A percentile compares a stretch with the other conserved stretches of the same genome.
Conservation (phyloP, 2,113 vertebrate species). For the Poecile atricapillus region DNA sequence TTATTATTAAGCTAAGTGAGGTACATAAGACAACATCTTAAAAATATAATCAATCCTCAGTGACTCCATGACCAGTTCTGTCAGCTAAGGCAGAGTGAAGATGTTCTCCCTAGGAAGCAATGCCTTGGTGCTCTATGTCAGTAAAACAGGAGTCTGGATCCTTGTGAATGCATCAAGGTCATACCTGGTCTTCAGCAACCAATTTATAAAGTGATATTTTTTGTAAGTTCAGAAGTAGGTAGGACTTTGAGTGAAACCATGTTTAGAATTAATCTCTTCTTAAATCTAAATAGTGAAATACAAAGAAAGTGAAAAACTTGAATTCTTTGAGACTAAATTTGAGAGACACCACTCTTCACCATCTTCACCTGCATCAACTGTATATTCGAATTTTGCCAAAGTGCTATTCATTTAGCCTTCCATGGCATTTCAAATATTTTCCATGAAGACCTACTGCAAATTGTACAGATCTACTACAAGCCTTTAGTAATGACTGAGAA, state of each 20-base stretch:
- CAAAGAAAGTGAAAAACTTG: background rate
- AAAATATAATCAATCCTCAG: background rate
- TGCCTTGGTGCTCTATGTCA: background rate
- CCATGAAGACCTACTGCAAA: background rate
- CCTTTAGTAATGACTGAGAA: background rate
- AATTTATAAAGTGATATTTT: background rate
- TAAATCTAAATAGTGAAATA: background rate
- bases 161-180: background rate
- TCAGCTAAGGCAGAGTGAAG: background rate
- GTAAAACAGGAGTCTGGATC: background rate
- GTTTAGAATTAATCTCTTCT: background rate
- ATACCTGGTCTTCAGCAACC: background rate
- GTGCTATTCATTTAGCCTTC: background rate
- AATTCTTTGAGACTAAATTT: background rate
- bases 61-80: background rate
- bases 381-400: background rate
- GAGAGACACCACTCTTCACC: background rate
- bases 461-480: background rate
- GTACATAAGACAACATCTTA: background rate
- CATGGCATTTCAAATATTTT: background rate
- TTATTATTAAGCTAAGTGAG: background rate
- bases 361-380: background rate
- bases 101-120: background rate
- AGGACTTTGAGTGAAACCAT: background rate
- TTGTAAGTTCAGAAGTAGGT: background rate